Percentiles rank a stretch among this genome's conserved stretches.
phyloP scores from a whole-genome alignment of 2,113 vertebrate species.

The Hypanus sabinus region DNA sequence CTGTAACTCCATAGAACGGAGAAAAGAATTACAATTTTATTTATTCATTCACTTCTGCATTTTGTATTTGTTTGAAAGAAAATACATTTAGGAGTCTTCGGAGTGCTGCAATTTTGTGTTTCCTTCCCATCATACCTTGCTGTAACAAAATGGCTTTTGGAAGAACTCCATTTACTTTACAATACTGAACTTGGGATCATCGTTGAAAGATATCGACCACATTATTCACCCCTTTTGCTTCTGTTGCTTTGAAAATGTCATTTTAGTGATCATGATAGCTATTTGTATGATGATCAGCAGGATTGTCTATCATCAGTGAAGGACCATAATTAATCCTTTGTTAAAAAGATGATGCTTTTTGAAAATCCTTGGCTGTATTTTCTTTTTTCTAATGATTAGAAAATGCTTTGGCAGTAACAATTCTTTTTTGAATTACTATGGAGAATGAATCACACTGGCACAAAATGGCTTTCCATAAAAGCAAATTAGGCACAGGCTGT shows the following conservation, averaged over 20 bases:
- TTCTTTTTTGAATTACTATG: neutral
- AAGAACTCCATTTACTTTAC: neutral
- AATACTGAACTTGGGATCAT: neutral
- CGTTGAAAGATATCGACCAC: neutral
- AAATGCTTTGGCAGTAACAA: neutral
- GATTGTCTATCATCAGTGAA: neutral
- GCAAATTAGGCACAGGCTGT: neutral
- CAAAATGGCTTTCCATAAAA: slow-evolving; percentile 1
- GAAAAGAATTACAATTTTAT: too few species aligned
- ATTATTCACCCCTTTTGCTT: neutral
- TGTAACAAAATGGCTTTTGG: neutral
- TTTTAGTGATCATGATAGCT: neutral
- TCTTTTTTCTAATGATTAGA: neutral
- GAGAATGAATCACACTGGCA: neutral
- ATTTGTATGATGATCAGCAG: neutral
- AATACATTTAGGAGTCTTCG: neutral
- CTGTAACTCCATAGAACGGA: neutral
- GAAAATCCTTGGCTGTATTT: neutral
- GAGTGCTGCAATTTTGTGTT: neutral
- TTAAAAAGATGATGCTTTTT: neutral
- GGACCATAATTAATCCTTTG: neutral
- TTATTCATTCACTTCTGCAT: neutral
- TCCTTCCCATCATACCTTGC: neutral
- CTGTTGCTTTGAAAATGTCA: neutral
- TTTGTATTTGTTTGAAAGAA: neutral